phyloP scores from a whole-genome alignment of 2,113 vertebrate species.

The Opisthocomus hoazin region DNA sequence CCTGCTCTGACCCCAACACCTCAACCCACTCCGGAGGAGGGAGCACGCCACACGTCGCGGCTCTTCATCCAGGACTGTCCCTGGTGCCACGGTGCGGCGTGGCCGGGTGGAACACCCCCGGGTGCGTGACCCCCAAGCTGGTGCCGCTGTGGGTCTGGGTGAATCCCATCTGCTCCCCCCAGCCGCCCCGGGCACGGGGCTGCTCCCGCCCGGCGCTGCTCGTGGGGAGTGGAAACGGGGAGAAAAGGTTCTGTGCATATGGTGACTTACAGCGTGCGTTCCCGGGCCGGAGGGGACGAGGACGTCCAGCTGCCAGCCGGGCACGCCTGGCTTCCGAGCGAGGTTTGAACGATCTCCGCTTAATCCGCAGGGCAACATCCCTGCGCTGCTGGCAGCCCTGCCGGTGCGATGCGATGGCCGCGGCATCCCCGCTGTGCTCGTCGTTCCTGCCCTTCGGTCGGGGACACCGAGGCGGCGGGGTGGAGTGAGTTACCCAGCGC shows the following conservation, averaged over 20 bases:
- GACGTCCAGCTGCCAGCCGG: background rate
- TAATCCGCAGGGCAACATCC: rapidly evolving
- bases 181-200: background rate
- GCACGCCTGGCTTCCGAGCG: background rate
- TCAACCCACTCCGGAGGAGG: background rate
- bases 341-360: background rate
- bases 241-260: rapidly evolving
- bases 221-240: rapidly evolving
- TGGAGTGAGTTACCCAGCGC: rapidly evolving
- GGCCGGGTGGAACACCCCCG: background rate
- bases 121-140: background rate
- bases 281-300: background rate
- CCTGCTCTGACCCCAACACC: background rate
- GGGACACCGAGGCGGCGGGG: background rate
- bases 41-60: rapidly evolving
- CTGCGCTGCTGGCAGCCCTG: background rate
- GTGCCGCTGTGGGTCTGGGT: background rate
- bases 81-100: rapidly evolving
- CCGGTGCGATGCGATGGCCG: rapidly evolving
- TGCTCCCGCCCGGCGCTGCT: background rate
- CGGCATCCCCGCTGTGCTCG: rapidly evolving
- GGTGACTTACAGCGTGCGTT: rapidly evolving
- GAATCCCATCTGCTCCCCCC: background rate
- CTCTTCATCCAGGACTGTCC: background rate
- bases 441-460: rapidly evolving